phyloP scores from a whole-genome alignment of 1,140 invertebrate genomes.

The Apocrypta bakeri region DNA sequence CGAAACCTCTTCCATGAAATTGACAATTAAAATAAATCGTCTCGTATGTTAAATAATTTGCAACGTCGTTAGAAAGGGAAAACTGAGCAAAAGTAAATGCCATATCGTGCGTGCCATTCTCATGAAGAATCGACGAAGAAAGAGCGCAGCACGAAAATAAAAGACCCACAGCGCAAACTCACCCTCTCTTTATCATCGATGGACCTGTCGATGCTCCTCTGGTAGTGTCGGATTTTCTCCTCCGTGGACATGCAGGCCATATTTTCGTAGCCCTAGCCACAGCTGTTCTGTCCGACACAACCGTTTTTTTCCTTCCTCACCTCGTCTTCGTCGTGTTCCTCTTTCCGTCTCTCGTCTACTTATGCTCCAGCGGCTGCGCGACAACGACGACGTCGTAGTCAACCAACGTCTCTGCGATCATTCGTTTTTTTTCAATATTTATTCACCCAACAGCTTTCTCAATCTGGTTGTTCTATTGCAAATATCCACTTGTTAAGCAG shows the following conservation, averaged over 20 bases:
- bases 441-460: too few species aligned
- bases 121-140: background rate
- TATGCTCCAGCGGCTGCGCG: background rate
- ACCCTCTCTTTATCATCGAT: conserved; percentile 77
- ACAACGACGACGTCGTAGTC: background rate
- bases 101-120: background rate
- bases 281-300: conserved; percentile 28
- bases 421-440: background rate
- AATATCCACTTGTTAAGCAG: too few species aligned
- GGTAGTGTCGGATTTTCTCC: conserved; percentile 77
- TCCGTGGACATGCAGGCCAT: conserved; percentile 63
- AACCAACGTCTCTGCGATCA: background rate
- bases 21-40: too few species aligned
- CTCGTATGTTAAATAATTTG: too few species aligned
- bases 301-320: background rate
- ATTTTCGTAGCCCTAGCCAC: background rate
- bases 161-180: conserved; percentile 59
- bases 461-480: too few species aligned
- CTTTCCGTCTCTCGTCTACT: background rate
- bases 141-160: background rate
- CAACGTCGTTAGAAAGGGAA: too few species aligned
- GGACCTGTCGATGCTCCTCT: conserved; percentile 79
- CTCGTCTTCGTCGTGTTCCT: background rate
- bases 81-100: background rate
- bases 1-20: too few species aligned